Base-by-base conservation (phyloP, 2,797 vertebrate genomes). In the Percopsis omiscomaycus region DNA sequence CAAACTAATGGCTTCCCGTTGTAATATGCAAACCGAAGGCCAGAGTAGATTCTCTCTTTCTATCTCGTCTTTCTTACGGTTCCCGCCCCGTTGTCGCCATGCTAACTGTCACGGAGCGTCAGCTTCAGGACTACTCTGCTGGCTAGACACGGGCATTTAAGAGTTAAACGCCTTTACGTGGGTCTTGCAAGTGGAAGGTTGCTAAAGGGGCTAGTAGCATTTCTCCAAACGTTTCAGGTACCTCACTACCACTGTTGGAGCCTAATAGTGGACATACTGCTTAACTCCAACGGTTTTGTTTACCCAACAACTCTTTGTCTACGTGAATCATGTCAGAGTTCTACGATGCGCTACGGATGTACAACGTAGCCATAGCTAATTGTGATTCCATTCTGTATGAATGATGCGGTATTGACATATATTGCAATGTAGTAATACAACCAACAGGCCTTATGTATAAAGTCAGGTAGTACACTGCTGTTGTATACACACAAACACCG, bases 401-500 rank as follows among this genome's bases (percentile, higher is more conserved):
- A 76, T 83, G 84, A 81, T 73, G 69, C 77, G 57, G 83, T 87
- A 89, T 88, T 88, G 88, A 90, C 86, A 89, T 88, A 89, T 88
- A 88, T 88, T 64, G 88, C 88, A 87, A 88, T 90, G 88, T 71
- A 85, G 82, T 63, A 73, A 45, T 81, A 81, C 68, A 75, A 78
- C 75, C 29, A 71, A 59, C 79, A 68, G 68, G 57, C 52, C 49
- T 67, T 56, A 27, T 80, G 74, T 59, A 69, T 53, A 45, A 54
- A 60, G 75, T 66, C 65, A 55, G 59, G 69, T 44, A 46, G 37
- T 11, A 44, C 48, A 50, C 47, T 47, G n/a, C 53, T 58, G 53
- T 69, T 61, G 73, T 67, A 63, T 37, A 59, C 49, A 55, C 57
- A 83, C 82, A 79, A 77, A 84, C 82, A 75, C 15, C 30, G 29